Base-by-base conservation (phyloP, 1,140 invertebrate genomes). In the Panagrolaimus sp. region DNA sequence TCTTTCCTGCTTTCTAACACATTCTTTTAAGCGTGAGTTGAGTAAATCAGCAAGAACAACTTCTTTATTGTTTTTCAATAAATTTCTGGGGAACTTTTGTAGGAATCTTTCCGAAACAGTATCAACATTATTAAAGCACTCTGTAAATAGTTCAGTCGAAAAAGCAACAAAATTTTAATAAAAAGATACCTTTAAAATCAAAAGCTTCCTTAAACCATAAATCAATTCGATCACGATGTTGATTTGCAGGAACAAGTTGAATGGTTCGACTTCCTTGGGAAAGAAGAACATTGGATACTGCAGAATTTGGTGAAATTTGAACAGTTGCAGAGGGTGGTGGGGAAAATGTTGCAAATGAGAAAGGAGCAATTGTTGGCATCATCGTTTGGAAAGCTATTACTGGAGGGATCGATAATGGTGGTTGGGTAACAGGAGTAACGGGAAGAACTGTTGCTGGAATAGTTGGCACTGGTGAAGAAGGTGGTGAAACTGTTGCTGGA, bases 51-150 rank as follows among this genome's bases (percentile, higher is more conserved):
- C 65, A 15, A 79, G 44, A 17, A 79, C 64, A 15, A 26, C 64
- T 26, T 77, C 75, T 65, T 77, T 77, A n/a, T 75, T 75, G 45
- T 79, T 68, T 38, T 58, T 58, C 8, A 43, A 65, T 44, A 77
- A 62, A 47, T 77, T 77, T 43, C 43, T 17, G 0, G 76, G 76
- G 66, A 78, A 78, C 48, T 78, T 78, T 14, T 55, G 58, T 6
- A 63, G 55, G 64, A 78, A 80, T 9, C 32, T 55, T 55, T 71
- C 64, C 32, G 76, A 68, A 28, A 80, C 26, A 64, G 0, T 21
- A 14, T 26, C 12, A 45, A 68, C 48, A 17, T 17, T 17, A 24
- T 58, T 71, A 12, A 38, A 24, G 15, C 43, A 47, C 17, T 1
- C 47, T 68, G n/a, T 63, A 38, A 38, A 71, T 32, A 68, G 21